Percentiles rank a stretch among this genome's conserved stretches.
Conservation (phyloP, 35 echinoderm and acorn worm species). For the Hemicentrotus pulcherrimus region DNA sequence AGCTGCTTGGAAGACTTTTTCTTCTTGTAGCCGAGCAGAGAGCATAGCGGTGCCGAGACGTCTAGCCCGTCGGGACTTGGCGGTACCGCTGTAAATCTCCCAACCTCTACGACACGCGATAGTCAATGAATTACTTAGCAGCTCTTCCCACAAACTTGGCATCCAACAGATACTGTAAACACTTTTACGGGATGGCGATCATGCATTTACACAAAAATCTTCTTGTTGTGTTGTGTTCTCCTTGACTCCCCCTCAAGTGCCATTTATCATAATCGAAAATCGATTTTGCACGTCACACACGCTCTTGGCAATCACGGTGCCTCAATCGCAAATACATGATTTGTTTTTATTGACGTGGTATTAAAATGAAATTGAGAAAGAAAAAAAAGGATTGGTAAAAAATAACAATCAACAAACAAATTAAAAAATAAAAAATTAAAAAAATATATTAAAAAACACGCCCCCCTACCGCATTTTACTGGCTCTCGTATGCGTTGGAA, state of each 20-base stretch:
- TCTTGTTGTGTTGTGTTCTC: constrained; percentile 22
- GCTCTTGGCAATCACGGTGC: background rate
- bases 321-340: background rate
- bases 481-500: too few relatives aligned
- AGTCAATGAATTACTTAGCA: constrained; percentile 27
- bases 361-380: too few relatives aligned
- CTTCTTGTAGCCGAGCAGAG: background rate
- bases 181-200: background rate
- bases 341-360: too few relatives aligned
- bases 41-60: background rate
- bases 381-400: too few relatives aligned
- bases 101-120: background rate
- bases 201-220: background rate
- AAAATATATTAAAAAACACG: too few relatives aligned
- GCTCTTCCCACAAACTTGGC: background rate
- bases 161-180: background rate
- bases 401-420: too few relatives aligned
- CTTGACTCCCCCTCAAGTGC: background rate
- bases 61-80: constrained; percentile 32
- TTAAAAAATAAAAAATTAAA: too few relatives aligned
- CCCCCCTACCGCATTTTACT: too few relatives aligned
- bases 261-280: constrained; percentile 7
- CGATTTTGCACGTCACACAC: background rate
- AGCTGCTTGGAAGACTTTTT: background rate
- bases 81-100: constrained; percentile 19